Evolutionary conservation across 2,797 vertebrate species (phyloP), one percentile per base, ranked within the genome.

Genomic region (Acrocephalus scirpaceus): DNA sequence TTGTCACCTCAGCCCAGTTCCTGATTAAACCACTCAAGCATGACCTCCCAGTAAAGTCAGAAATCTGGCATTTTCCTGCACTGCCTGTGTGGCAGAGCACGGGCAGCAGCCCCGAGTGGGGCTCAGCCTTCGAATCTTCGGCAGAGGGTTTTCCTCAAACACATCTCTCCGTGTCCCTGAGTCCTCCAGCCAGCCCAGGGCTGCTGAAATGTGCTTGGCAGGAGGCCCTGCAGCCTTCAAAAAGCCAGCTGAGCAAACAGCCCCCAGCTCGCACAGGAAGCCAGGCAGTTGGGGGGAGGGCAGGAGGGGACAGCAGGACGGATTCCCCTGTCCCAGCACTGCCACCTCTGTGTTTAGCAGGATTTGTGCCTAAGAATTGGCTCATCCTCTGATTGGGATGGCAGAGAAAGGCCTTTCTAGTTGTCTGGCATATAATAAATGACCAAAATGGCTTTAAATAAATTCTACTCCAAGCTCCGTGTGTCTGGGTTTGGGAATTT

Each of bases 211-310:
- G 65, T 40, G 65, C 57, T 70, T 86, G 83, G 83, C 73, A 70
- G n/a, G 57, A 70, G 86, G 88, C 86, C 86, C 70, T 69, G 50
- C 84, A 80, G 95, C 81, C 78, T 61, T 79, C 73, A 51, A 42
- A 62, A 62, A 62, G 2, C 29, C 94, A 95, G 95, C 95, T 94
- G 95, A 94, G 86, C 58, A 95, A 87, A 92, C 76, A 94, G 92
- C 42, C 58, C 22, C 12, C 42, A 54, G 88, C 92, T 87, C 8
- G 0, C 56, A 38, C 77, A 36, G 82, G 76, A 74, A 87, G 95
- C 56, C 76, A 64, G 82, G 70, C 80, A 42, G 30, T 5, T 73
- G 82, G 67, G 61, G 81, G 80, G 61, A 90, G 93, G 81, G 83
- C 78, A 94, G 29, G 58, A 85, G 65, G 91, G 88, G 75, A 92